These are phyloP conservation scores for Keiferia lycopersicella DNA, from an alignment of 2,888 invertebrate species.

Conservation along the genomic window DNA sequence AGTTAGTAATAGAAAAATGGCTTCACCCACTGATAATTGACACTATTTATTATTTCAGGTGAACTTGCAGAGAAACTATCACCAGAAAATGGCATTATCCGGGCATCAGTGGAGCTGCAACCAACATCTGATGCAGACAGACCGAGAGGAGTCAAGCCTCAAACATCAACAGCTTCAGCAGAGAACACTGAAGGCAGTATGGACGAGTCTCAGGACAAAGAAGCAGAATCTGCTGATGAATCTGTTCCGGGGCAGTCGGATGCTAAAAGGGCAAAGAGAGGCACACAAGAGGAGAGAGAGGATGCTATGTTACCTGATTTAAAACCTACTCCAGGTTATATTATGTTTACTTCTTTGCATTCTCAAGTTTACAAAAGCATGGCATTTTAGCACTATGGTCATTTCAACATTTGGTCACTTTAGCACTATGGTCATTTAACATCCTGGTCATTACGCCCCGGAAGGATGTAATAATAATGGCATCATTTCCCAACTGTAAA, in stretches of 20 bases:
- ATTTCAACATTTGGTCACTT: too few relatives aligned
- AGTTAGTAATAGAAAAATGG: too few relatives aligned
- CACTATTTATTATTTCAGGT: slow-evolving; percentile 62
- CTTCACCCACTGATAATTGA: too few relatives aligned
- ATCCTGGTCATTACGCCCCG: too few relatives aligned
- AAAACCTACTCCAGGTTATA: slow-evolving; percentile 84
- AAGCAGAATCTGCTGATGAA: slow-evolving; percentile 43
- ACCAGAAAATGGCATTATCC: slow-evolving; percentile 88
- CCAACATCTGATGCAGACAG: slow-evolving; percentile 86
- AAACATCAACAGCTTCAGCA: slow-evolving; percentile 44
- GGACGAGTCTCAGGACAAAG: slow-evolving; percentile 40
- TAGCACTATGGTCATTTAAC: too few relatives aligned
- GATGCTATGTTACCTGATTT: slow-evolving; percentile 90
- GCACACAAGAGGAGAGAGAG: slow-evolving; percentile 83
- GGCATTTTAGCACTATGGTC: too few relatives aligned
- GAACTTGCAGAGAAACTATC: slow-evolving; percentile 83
- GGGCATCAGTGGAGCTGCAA: slow-evolving; percentile 90
- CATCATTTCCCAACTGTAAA: too few relatives aligned
- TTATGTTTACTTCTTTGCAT: background rate
- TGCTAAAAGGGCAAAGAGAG: slow-evolving; percentile 63
- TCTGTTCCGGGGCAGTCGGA: slow-evolving; percentile 67
- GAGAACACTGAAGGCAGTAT: slow-evolving; percentile 42
- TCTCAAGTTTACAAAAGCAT: too few relatives aligned
- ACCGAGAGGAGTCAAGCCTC: slow-evolving; percentile 79
- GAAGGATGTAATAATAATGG: too few relatives aligned